Percentiles rank a stretch among this genome's conserved stretches.
These are phyloP conservation scores for Onthophagus taurus DNA, from an alignment of 1,140 invertebrate genomes.

Conservation along the genomic window DNA sequence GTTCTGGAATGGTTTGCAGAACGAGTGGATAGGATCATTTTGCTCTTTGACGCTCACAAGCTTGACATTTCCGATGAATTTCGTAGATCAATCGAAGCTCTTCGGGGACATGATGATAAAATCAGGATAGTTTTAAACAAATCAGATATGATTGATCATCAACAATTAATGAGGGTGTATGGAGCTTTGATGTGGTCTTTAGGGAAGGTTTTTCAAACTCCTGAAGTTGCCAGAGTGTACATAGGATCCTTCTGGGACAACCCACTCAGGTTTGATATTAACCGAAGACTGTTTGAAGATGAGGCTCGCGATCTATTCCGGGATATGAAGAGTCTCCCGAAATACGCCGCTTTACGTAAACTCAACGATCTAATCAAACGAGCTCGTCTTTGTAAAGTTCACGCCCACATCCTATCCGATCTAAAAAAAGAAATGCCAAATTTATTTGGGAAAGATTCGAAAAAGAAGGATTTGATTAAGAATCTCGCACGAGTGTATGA, in stretches of 20 bases:
- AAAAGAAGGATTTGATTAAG: constrained; percentile 81
- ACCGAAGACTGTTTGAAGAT: constrained; percentile 57
- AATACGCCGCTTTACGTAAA: constrained; percentile 67
- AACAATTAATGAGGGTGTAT: constrained; percentile 67
- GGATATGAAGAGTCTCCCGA: constrained; percentile 62
- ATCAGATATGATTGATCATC: constrained; percentile 65
- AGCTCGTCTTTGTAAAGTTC: constrained; percentile 68
- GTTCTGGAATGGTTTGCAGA: constrained; percentile 71
- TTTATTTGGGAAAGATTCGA: constrained; percentile 65
- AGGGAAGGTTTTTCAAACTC: constrained; percentile 66
- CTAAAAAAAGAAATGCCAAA: constrained; percentile 42
- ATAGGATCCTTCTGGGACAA: constrained; percentile 76
- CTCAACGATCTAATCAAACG: constrained; percentile 74
- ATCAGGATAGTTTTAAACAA: constrained; percentile 64
- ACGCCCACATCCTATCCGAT: constrained; percentile 81
- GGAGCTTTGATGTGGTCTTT: constrained; percentile 74
- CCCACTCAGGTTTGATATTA: constrained; percentile 56
- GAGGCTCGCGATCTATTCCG: constrained; percentile 68
- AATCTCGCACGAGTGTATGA: constrained; percentile 63
- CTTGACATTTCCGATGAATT: constrained; percentile 71
- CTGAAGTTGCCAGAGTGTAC: constrained; percentile 71
- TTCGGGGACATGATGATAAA: constrained; percentile 61
- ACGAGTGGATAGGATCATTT: constrained; percentile 60
- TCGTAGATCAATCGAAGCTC: constrained; percentile 51
- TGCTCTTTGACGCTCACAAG: constrained; percentile 69